These are phyloP conservation scores for Alfaro cultratus DNA, from an alignment of 2,797 vertebrate species.

Conservation along the genomic window DNA sequence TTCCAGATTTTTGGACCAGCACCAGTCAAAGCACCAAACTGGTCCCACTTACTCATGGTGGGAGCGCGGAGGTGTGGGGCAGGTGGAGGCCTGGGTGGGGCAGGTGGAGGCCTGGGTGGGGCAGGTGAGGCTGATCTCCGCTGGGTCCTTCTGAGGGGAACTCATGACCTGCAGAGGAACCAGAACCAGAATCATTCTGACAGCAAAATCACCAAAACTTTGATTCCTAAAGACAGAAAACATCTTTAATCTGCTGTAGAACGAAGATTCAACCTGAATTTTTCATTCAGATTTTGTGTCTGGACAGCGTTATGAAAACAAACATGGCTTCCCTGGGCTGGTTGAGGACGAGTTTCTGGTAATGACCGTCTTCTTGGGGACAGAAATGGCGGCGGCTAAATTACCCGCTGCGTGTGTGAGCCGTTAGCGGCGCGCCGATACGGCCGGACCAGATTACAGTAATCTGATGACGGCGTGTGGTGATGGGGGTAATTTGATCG, in stretches of 20 bases:
- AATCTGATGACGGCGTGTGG: conserved; percentile 49
- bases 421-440: conserved; percentile 13
- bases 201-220: background rate
- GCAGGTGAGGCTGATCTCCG: conserved; percentile 78
- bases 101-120: conserved; percentile 18
- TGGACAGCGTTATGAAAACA: background rate
- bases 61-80: conserved; percentile 54
- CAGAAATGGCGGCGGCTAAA: conserved; percentile 9
- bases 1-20: background rate
- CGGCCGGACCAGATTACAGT: conserved; percentile 59
- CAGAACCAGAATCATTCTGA: background rate
- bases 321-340: background rate
- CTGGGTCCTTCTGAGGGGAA: conserved; percentile 76
- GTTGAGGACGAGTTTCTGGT: conserved; percentile 1
- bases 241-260: background rate
- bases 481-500: conserved; percentile 69
- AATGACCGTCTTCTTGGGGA: conserved; percentile 19
- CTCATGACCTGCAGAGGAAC: conserved; percentile 80
- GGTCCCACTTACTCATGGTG: conserved; percentile 82
- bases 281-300: no score
- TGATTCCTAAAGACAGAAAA: background rate
- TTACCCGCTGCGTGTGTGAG: background rate
- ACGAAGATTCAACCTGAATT: no score
- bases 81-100: conserved; percentile 12
- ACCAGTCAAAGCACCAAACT: background rate